These are phyloP conservation scores for Smittia sp. DNA, from an alignment of 2,888 invertebrate species.

Conservation along the genomic window DNA sequence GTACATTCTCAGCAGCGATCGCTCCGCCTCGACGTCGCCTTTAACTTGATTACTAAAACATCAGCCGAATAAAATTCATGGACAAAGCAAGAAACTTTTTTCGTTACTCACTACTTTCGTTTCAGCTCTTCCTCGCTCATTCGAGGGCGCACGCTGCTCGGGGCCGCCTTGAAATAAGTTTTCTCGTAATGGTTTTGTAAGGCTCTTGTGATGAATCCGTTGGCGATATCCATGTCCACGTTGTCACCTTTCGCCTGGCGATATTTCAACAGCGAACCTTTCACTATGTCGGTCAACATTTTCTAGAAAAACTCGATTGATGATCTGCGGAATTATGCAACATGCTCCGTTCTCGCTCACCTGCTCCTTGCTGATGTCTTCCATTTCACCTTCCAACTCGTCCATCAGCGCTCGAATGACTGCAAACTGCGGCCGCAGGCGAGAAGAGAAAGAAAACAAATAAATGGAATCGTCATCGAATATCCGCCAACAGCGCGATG, in stretches of 20 bases:
- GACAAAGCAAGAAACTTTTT: background rate
- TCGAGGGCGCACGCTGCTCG: constrained; percentile 6
- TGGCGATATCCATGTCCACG: background rate
- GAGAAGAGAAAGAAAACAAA: background rate
- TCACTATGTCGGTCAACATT: constrained; percentile 29
- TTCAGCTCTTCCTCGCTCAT: constrained; percentile 21
- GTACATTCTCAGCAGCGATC: background rate
- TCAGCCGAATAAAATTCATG: background rate
- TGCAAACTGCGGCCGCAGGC: background rate
- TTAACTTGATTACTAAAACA: constrained; percentile 5
- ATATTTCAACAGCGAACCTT: background rate
- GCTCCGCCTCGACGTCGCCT: background rate
- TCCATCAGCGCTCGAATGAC: constrained; percentile 17
- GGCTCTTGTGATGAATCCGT: constrained; percentile 10
- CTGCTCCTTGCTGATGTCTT: constrained; percentile 28
- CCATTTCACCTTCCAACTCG: constrained; percentile 28
- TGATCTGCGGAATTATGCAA: too few species aligned
- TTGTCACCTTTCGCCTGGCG: background rate
- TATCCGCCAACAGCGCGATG: background rate
- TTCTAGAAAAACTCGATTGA: background rate
- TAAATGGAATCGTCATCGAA: background rate
- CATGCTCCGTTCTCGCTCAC: background rate
- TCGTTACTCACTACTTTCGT: constrained; percentile 6
- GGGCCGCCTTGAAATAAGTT: background rate
- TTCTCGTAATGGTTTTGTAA: constrained; percentile 27